Evolutionary conservation across 1,140 invertebrate species (phyloP).

Genomic region (Augochlora pura): DNA sequence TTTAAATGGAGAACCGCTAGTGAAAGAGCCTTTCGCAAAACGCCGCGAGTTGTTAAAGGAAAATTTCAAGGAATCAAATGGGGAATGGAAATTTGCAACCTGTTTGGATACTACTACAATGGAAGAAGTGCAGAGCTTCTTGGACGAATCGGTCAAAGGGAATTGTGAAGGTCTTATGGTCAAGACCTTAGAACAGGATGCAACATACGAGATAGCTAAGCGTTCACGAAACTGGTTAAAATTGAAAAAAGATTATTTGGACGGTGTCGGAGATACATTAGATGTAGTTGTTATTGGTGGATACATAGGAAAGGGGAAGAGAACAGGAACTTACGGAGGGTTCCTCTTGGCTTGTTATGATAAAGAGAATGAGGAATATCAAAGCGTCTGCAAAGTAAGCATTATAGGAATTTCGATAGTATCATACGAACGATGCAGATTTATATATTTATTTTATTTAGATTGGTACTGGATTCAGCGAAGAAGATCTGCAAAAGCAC

Average conservation of each 20-base stretch:
- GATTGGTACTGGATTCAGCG: slow-evolving; percentile 98
- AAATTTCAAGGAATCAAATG: slow-evolving; percentile 89
- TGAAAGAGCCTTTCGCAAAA: slow-evolving; percentile 88
- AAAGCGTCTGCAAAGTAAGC: slow-evolving; percentile 92
- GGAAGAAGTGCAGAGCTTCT: slow-evolving; percentile 96
- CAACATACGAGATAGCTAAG: slow-evolving; percentile 99
- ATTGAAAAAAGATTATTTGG: slow-evolving; percentile 98
- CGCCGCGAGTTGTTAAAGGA: slow-evolving; percentile 88
- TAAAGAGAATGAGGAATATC: slow-evolving; percentile 95
- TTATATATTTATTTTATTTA: slow-evolving; percentile 73
- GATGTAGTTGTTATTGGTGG: slow-evolving; percentile 98
- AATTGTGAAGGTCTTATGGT: slow-evolving; percentile 99
- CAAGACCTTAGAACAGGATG: slow-evolving; percentile 95
- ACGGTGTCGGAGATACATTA: slow-evolving; percentile 95
- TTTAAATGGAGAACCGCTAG: slow-evolving; percentile 94
- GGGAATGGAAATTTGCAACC: slow-evolving; percentile 94
- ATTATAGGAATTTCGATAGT: not conserved
- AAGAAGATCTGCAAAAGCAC: slow-evolving; percentile 92
- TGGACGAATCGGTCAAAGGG: slow-evolving; percentile 97
- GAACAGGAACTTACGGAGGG: slow-evolving; percentile 96
- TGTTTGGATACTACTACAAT: slow-evolving; percentile 91
- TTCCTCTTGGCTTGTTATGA: slow-evolving; percentile 99
- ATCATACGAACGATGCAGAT: not conserved
- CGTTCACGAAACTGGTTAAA: slow-evolving; percentile 98
- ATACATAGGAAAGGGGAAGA: slow-evolving; percentile 95